Conservation (phyloP, 2,113 vertebrate genomes). For the Nannobrachium achirus region DNA sequence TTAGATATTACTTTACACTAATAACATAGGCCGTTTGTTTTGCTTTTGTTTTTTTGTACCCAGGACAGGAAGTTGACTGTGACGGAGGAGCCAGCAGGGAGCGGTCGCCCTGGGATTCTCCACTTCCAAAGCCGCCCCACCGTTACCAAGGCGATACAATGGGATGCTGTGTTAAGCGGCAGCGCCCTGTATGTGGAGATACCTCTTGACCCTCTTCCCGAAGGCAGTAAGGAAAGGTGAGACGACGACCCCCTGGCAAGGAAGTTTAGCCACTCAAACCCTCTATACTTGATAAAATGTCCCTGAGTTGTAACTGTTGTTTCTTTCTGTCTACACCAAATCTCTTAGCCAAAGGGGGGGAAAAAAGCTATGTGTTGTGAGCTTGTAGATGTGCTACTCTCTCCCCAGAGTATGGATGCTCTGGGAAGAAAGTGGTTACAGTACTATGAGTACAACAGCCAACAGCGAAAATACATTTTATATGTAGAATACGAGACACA, state of each 20-base stretch:
- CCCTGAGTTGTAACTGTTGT: not conserved
- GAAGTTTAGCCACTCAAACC: not conserved
- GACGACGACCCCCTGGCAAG: constrained; percentile 19
- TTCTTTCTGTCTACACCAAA: not conserved
- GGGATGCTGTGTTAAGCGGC: constrained; percentile 79
- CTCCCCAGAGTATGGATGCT: no score
- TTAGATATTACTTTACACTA: no score
- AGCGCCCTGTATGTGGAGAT: constrained; percentile 81
- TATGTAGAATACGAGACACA: no score
- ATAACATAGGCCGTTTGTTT: no score
- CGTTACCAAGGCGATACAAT: constrained; percentile 73
- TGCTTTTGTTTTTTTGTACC: not conserved
- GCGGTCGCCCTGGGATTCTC: constrained; percentile 78
- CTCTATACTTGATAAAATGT: not conserved
- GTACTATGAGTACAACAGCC: no score
- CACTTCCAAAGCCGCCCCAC: constrained; percentile 82
- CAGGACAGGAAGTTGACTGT: constrained; percentile 83
- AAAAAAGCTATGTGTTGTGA: no score
- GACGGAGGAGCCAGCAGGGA: constrained; percentile 79
- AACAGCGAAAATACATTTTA: no score
- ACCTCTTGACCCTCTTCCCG: constrained; percentile 77
- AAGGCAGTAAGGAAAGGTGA: constrained; percentile 86
- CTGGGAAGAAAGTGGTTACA: no score
- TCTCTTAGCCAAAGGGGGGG: no score
- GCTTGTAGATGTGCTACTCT: no score